Evolutionary conservation across 2,888 invertebrate species (phyloP).

Genomic region (Lomographa bimaculata): DNA sequence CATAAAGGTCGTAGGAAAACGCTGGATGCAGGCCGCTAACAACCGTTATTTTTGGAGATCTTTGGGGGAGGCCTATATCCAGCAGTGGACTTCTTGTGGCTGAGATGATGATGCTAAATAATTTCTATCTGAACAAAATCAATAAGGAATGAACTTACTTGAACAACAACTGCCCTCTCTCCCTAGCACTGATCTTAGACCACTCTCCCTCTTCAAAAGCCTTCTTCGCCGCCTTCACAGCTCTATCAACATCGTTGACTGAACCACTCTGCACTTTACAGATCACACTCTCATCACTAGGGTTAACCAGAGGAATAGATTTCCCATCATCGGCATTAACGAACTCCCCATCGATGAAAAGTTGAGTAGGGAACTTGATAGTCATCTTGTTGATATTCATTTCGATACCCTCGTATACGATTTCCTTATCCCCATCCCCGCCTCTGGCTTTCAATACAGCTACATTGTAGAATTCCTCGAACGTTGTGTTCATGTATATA

Average conservation of each 20-base stretch:
- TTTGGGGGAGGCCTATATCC: too few relatives aligned
- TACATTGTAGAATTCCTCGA: conserved; percentile 89
- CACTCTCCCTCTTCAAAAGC: conserved; percentile 96
- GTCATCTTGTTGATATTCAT: conserved; percentile 92
- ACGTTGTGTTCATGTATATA: conserved; percentile 96
- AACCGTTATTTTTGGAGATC: too few relatives aligned
- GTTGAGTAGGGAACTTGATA: conserved; percentile 93
- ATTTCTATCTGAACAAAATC: too few relatives aligned
- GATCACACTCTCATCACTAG: conserved; percentile 91
- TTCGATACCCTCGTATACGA: conserved; percentile 89
- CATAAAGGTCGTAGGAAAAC: too few relatives aligned
- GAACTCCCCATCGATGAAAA: conserved; percentile 96
- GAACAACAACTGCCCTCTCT: conserved; percentile 92
- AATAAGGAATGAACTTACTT: too few relatives aligned
- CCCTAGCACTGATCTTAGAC: conserved; percentile 97
- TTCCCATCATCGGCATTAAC: conserved; percentile 88
- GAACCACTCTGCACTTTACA: conserved; percentile 90
- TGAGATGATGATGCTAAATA: too few relatives aligned
- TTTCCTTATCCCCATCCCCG: conserved; percentile 75
- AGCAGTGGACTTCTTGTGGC: too few relatives aligned
- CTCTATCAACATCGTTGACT: conserved; percentile 91
- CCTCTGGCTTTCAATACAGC: conserved; percentile 88
- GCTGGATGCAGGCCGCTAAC: too few relatives aligned
- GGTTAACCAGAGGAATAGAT: conserved; percentile 89
- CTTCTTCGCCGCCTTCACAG: conserved; percentile 93